These are phyloP conservation scores for Pavo muticus DNA, from an alignment of 2,113 vertebrate species.

Conservation along the genomic window DNA sequence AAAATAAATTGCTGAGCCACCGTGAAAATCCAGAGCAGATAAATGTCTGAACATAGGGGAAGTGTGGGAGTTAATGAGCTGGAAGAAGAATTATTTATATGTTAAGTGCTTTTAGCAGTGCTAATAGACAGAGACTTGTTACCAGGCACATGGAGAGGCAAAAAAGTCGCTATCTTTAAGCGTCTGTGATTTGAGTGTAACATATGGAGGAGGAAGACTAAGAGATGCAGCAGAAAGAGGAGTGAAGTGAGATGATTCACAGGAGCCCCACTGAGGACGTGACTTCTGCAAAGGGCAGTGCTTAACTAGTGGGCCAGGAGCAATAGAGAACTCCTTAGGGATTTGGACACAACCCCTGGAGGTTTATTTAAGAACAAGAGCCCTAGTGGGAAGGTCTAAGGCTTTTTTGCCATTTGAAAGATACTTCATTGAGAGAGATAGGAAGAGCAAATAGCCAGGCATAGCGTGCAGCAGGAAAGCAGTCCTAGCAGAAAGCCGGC, in stretches of 20 bases:
- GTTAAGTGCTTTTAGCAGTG: constrained; percentile 36
- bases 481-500: not conserved
- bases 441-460: not conserved
- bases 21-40: constrained; percentile 43
- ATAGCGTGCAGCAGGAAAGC: not conserved
- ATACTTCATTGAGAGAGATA: not conserved
- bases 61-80: constrained; percentile 58
- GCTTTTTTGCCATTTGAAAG: not conserved
- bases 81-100: constrained; percentile 58
- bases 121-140: constrained; percentile 55
- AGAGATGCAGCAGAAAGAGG: not conserved
- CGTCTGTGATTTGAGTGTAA: constrained; percentile 1
- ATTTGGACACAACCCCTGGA: not conserved
- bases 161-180: not conserved
- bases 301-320: not conserved
- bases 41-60: constrained; percentile 54
- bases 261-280: not conserved
- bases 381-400: not conserved
- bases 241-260: not conserved
- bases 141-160: constrained; percentile 10
- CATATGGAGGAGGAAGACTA: constrained; percentile 20
- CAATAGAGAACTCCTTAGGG: not conserved
- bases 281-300: not conserved
- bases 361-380: not conserved
- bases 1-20: constrained; percentile 61